Conservation (phyloP, 1,140 invertebrate species). For the Drosophila bifasciata region DNA sequence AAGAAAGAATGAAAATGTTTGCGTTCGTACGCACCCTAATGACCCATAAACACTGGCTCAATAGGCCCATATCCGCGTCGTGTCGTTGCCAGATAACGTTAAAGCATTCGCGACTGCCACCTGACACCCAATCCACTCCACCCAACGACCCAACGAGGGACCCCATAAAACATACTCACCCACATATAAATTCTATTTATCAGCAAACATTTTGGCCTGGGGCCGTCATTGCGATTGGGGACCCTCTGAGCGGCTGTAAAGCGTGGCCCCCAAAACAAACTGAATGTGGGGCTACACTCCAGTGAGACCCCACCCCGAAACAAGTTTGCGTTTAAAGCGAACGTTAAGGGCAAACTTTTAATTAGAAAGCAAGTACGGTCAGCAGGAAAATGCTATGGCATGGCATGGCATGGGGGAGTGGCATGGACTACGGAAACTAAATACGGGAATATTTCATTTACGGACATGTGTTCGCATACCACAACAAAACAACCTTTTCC, state of each 20-base stretch:
- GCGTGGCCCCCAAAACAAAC: conserved; percentile 10
- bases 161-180: conserved; percentile 52
- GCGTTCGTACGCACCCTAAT: conserved; percentile 60
- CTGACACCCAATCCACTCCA: conserved; percentile 7
- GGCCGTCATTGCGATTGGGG: conserved; percentile 31
- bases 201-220: conserved; percentile 66
- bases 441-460: conserved; percentile 44
- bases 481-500: not conserved
- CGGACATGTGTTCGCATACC: conserved; percentile 10
- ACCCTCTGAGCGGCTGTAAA: conserved; percentile 55
- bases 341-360: conserved; percentile 78
- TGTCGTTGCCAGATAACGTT: conserved; percentile 58
- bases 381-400: conserved; percentile 29
- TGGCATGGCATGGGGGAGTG: not conserved
- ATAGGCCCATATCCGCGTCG: conserved; percentile 64
- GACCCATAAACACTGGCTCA: conserved; percentile 74
- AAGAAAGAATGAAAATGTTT: no score
- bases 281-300: no score
- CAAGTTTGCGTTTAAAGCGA: conserved; percentile 74
- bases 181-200: conserved; percentile 70
- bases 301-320: conserved; percentile 46
- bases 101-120: conserved; percentile 10
- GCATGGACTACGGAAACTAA: conserved; percentile 38
- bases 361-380: conserved; percentile 78
- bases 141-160: conserved; percentile 10